Conservation (phyloP, 2,113 vertebrate genomes). For the Madoqua kirkii region DNA sequence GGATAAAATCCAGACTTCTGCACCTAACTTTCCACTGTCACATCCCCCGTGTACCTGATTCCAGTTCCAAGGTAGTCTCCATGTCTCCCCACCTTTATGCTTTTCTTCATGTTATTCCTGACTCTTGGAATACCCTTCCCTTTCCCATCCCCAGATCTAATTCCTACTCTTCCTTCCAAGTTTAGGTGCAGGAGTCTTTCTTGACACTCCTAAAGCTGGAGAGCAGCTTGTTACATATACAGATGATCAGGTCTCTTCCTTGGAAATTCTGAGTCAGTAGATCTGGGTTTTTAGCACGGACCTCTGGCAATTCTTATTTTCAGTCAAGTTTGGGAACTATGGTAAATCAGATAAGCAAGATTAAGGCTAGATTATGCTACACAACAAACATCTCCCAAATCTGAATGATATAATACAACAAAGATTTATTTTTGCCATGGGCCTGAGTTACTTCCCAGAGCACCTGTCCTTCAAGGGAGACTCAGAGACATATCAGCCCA, state of each 20-base stretch:
- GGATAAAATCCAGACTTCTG: not conserved
- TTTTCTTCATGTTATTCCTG: not conserved
- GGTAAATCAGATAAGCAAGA: not conserved
- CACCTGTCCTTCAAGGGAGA: not conserved
- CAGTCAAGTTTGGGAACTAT: not conserved
- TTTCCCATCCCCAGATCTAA: not conserved
- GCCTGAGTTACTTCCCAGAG: not conserved
- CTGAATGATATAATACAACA: not conserved
- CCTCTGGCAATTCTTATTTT: not conserved
- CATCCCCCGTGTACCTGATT: not conserved
- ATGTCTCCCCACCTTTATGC: not conserved
- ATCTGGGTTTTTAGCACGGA: not conserved
- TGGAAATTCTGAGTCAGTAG: not conserved
- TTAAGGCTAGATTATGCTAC: not conserved
- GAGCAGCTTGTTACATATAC: not conserved
- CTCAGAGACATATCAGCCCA: not conserved
- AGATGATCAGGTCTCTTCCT: not conserved
- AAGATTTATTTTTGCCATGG: not conserved
- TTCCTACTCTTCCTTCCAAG: not conserved
- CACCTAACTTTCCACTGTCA: not conserved
- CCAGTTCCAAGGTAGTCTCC: not conserved
- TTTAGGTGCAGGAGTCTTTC: not conserved
- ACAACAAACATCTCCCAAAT: not conserved
- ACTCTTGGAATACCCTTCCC: not conserved
- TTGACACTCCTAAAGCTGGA: not conserved